These are phyloP conservation scores for Trissolcus japonicus DNA, from an alignment of 2,888 invertebrate species.

Conservation along the genomic window DNA sequence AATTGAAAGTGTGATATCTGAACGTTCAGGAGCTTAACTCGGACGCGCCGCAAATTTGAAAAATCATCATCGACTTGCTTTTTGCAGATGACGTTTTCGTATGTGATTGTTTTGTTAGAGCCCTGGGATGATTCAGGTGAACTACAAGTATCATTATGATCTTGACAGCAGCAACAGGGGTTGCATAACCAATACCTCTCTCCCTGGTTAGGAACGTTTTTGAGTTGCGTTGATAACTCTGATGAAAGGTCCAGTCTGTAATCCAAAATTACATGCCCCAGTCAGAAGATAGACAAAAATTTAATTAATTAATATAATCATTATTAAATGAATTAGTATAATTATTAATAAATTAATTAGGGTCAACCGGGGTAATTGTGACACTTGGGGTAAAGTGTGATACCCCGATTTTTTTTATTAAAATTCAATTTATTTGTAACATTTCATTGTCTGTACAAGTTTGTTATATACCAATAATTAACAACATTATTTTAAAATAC, in stretches of 20 bases:
- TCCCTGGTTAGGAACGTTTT: conserved; percentile 39
- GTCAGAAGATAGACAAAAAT: background rate
- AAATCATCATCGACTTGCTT: conserved; percentile 18
- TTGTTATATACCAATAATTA: too few species aligned
- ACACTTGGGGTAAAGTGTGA: too few species aligned
- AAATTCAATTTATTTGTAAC: too few species aligned
- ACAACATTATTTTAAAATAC: too few species aligned
- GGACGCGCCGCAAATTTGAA: conserved; percentile 22
- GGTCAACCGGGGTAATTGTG: too few species aligned
- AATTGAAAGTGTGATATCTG: conserved; percentile 49
- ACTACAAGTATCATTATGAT: conserved; percentile 33
- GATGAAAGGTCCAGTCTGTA: conserved; percentile 16
- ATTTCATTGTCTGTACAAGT: too few species aligned
- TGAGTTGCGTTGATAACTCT: conserved; percentile 26
- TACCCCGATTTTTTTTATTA: too few species aligned
- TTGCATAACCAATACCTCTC: conserved; percentile 24
- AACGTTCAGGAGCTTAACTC: conserved; percentile 23
- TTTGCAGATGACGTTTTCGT: background rate
- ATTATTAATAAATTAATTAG: too few species aligned
- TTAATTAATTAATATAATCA: too few species aligned
- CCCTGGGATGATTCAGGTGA: conserved; percentile 16
- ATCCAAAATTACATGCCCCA: background rate
- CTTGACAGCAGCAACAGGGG: conserved; percentile 9
- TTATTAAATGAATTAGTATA: too few species aligned
- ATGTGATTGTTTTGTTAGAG: conserved; percentile 4